Base-by-base conservation (phyloP, 2,888 invertebrate genomes). In the Criorhina ranunculi region DNA sequence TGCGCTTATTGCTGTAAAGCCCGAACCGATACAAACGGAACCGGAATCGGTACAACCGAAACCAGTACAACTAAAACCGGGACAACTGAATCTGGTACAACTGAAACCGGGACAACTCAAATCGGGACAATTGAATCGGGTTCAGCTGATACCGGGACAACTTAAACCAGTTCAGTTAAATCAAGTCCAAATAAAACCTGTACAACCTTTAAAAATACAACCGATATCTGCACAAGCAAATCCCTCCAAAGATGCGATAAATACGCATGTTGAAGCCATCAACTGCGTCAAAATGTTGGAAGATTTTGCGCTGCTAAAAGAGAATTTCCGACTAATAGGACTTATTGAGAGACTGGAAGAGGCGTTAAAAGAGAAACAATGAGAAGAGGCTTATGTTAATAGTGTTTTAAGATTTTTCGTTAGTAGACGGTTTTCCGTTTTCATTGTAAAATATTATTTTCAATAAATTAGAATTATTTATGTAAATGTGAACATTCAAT, bases 271-370 rank as follows among this genome's bases (percentile, higher is more conserved):
- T 0, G 89, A 89, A 60, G 91, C 91, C 9, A 89, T 91, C 57
- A 89, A 88, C 86, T 91, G 90, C 86, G 89, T 91, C 72, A 91
- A 91, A 70, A 86, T 89, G 17, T 53, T 91, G 17, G 90, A 91
- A 73, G 90, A 91, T 77, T 91, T 91, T 64, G 91, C 91, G 2
- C 82, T 91, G 33, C 87, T 89, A 53, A 89, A 89, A 77, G 90
- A 90, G 59, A 90, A 91, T 73, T 90, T 90, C 72, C 89, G 91
- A 9, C 87, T 91, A 2, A 91, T 91, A 73, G 91, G 89, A 0
- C 82, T 91, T 17, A 90, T 91, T 15, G 85, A 85, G 12, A 69
- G 85, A 17, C 64, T 85, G 1, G 85, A 85, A 15, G 80, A 80
- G 11, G 80, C 80, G 2, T n/a, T 85, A 1, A 80, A 73, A 37